Evolutionary conservation across 2,797 vertebrate species (phyloP), one percentile per base, ranked within the genome.

Genomic region (Loris lydekkerianus): DNA sequence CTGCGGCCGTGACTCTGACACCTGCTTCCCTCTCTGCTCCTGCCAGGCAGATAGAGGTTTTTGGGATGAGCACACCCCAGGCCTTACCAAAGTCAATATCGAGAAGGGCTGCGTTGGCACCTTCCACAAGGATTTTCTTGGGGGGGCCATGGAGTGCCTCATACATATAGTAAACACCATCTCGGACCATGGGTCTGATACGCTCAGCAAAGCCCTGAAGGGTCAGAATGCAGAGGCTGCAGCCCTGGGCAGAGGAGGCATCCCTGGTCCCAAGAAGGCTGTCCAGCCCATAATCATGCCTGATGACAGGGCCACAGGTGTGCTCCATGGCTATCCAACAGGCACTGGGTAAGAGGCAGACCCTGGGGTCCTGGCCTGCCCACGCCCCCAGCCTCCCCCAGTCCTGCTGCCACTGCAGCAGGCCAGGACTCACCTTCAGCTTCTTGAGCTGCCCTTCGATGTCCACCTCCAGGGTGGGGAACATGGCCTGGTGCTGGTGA

Each of bases 101-200:
- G 8, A 99, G 99, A 73, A 99, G 99, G 86, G 99, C 99, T 31
- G 99, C 99, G 25, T 99, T 99, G 96, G 99, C 99, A 43, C 99
- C 99, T 98, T 99, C 99, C 94, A 99, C 99, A 80, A 99, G 98
- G 95, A 99, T 99, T 96, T 99, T 99, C 99, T 99, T 99, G 31
- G 99, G 98, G 85, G 99, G 86, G 86, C 99, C 99, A 13, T 99
- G 99, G 93, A 99, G 99, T 4, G 99, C 99, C 97, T 99, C 99
- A 1, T 99, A 99, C 99, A 99, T 99, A 97, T 99, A 99, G 97
- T 99, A 99, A 14, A 99, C 99, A 0, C 99, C 99, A 4, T 99
- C 99, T 95, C 99, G 99, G 94, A 99, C 99, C 99, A 99, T 99
- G 40, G 99, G 99, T 86, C 99, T 98, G 98, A 99, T 99, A 97